A percentile compares a stretch with the other conserved stretches of the same genome.
Evolutionary conservation across 2,113 vertebrate species (phyloP).

Genomic region (Peromyscus polionotus): DNA sequence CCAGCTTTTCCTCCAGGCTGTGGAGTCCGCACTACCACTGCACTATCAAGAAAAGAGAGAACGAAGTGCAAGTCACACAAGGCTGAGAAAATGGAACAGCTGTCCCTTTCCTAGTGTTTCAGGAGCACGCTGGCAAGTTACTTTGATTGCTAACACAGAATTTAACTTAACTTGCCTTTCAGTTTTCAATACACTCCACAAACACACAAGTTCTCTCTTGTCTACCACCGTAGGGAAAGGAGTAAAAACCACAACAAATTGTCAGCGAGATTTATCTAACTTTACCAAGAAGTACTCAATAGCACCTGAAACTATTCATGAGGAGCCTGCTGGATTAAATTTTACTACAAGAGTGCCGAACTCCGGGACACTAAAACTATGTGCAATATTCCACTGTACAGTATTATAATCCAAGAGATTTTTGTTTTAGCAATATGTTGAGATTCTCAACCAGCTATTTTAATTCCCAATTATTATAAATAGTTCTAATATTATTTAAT

Average conservation of each 20-base stretch:
- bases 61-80: neutral
- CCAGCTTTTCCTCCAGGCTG: neutral
- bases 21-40: neutral
- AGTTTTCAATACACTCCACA: constrained; percentile 21
- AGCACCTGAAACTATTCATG: constrained; percentile 33
- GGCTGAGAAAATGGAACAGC: neutral
- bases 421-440: constrained; percentile 22
- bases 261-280: neutral
- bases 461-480: constrained; percentile 13
- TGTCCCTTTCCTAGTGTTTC: neutral
- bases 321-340: constrained; percentile 15
- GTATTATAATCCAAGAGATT: constrained; percentile 25
- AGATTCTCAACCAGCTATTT: constrained; percentile 31
- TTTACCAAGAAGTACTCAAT: constrained; percentile 33
- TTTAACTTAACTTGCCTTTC: constrained; percentile 30
- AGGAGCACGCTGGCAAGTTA: constrained; percentile 12
- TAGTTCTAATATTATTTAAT: constrained; percentile 48
- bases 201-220: neutral
- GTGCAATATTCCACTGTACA: neutral
- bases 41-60: neutral
- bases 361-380: neutral
- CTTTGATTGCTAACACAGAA: constrained; percentile 17
- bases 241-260: constrained; percentile 1
- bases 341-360: neutral
- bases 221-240: constrained; percentile 7